phyloP scores from a whole-genome alignment of 2,888 invertebrate species.

The Desoria tigrina region DNA sequence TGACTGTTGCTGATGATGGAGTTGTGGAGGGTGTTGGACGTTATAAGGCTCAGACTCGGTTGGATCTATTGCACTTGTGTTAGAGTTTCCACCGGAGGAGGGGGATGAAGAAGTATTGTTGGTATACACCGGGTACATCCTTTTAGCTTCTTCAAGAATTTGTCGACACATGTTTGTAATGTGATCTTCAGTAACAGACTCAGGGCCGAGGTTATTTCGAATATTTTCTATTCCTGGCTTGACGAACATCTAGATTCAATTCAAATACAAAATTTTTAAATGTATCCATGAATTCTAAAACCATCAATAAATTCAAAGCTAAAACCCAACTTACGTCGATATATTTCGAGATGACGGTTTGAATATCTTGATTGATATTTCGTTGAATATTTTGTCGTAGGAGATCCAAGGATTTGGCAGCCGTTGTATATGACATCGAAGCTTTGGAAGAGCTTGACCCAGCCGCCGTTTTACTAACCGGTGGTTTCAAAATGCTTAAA shows the following conservation, averaged over 20 bases:
- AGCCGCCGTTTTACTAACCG: constrained; percentile 50
- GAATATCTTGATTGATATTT: constrained; percentile 75
- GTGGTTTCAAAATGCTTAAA: constrained; percentile 65
- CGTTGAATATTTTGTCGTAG: constrained; percentile 74
- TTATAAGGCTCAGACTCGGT: constrained; percentile 39
- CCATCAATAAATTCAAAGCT: neutral
- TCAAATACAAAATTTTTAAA: constrained; percentile 58
- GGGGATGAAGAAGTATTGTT: constrained; percentile 48
- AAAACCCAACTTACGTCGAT: constrained; percentile 67
- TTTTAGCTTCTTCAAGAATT: constrained; percentile 76
- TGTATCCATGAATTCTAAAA: too few species aligned
- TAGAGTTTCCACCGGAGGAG: constrained; percentile 26
- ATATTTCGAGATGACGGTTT: constrained; percentile 74
- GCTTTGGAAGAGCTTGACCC: constrained; percentile 49
- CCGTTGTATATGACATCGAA: constrained; percentile 60
- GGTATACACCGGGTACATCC: constrained; percentile 63
- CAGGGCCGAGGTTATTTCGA: constrained; percentile 71
- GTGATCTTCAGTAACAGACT: constrained; percentile 74
- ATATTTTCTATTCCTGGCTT: constrained; percentile 78
- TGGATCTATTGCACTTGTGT: constrained; percentile 49
- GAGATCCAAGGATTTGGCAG: constrained; percentile 73
- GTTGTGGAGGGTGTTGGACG: constrained; percentile 43
- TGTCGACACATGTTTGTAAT: constrained; percentile 70
- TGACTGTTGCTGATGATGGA: constrained; percentile 17
- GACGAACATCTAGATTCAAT: constrained; percentile 78